Evolutionary conservation across 2,797 vertebrate species (phyloP), one percentile per base, ranked within the genome.

Genomic region (Argya squamiceps): DNA sequence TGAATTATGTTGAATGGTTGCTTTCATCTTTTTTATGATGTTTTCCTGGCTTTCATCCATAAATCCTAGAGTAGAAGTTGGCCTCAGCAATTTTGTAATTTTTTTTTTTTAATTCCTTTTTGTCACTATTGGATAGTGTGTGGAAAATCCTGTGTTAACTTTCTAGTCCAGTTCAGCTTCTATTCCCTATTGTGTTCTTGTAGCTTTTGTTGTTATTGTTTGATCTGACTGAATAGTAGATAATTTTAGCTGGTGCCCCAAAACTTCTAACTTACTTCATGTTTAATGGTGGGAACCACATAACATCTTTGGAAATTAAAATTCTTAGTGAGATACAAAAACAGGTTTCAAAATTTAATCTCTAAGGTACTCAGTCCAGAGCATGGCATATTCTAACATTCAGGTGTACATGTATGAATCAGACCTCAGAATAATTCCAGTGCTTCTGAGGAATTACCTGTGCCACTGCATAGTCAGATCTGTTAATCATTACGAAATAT

Each of bases 11-110:
- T 74, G 79, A 77, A 95, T 87, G 58, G 41, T 34, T 34, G 39
- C 79, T 96, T 94, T 97, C 75, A 84, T 96, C 77, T 95, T 93
- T 85, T 87, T 52, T 81, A 74, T 32, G 49, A 95, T 29, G 23
- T 91, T 95, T 97, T 96, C 81, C 87, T 97, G 77, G 70, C 62
- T 18, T 44, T 69, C 17, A 44, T 64, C 89, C 82, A 89, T 39
- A 78, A 92, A 64, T 89, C 30, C 14, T 43, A 47, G 58, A 50
- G 32, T 37, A 85, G 69, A 91, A n/a, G 29, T 93, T 95, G 89
- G 55, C 37, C 63, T 95, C 21, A 50, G 37, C 75, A 44, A 26
- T 62, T 77, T 64, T 20, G 6, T n/a, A 10, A 12, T 1, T 1
- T 12, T 27, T 32, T 14, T 43, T 41, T 50, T 59, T 30, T 4